Base-by-base conservation (phyloP, 2,113 vertebrate species). In the Butorides virescens region DNA sequence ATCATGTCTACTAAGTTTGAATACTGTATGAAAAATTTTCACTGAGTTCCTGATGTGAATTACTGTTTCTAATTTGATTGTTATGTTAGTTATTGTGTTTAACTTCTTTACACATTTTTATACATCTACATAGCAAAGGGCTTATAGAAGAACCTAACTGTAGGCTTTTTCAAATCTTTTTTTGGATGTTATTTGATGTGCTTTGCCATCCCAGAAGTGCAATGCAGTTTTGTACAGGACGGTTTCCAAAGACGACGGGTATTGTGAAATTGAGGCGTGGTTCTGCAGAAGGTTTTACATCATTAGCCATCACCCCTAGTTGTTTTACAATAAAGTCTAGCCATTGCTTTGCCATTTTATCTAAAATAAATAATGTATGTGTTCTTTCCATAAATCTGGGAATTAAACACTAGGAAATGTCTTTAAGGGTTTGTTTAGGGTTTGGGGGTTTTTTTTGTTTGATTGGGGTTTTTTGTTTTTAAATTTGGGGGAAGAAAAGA, bases 361-460 rank as follows among this genome's bases (percentile, higher is more conserved):
- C 15, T 70, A 36, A 70, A 91, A 58, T 36, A 12, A 63, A 5
- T 56, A n/a, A 13, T 23, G 22, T 34, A 5, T 53, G 7, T n/a
- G 7, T 1, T 75, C 62, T 81, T 67, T 62, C 19, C 11, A 34
- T 44, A 55, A 62, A 67, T 50, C 17, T 19, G 18, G 5, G 17
- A n/a, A 58, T 37, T 5, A 55, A 75, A 52, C 10, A 32, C 8
- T 56, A 62, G 76, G 7, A 88, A 86, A 36, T 39, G 3, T 34
- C 26, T 66, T 56, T 36, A 22, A 30, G 18, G 8, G 4, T 62
- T 83, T 37, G 9, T 32, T 42, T 55, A 42, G 39, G 39, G 39
- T 42, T 42, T 13, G 32, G 0, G 2, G 30, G 1, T 0, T 0
- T 52, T 52, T 46, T 19, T 71, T 58, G 4, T 55, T 87, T 63